Percentiles rank a stretch among this genome's conserved stretches.
Evolutionary conservation across 2,113 vertebrate genomes (phyloP).

Genomic region (Dermatemys mawii): DNA sequence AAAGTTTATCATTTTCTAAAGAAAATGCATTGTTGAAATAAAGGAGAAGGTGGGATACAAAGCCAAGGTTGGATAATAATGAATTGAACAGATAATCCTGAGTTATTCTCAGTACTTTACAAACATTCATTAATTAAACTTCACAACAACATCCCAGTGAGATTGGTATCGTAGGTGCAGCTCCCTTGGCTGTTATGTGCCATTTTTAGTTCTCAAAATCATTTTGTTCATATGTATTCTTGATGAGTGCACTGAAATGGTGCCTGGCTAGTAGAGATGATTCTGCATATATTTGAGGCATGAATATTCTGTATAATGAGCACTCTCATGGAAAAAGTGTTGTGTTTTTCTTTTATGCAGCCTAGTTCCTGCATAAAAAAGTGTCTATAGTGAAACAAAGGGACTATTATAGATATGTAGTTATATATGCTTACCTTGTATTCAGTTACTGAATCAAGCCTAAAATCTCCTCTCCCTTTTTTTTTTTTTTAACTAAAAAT

Average conservation of each 20-base stretch:
- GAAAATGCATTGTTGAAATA: constrained; percentile 46
- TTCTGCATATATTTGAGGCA: constrained; percentile 71
- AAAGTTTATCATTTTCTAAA: constrained; percentile 52
- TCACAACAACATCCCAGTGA: constrained; percentile 22
- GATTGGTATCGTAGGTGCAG: constrained; percentile 44
- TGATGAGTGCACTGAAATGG: constrained; percentile 59
- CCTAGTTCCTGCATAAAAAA: constrained; percentile 50
- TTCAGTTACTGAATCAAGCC: constrained; percentile 28
- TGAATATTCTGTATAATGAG: constrained; percentile 62
- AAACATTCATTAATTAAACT: constrained; percentile 66
- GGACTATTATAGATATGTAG: background rate
- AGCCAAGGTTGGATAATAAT: constrained; percentile 60
- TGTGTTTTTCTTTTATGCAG: background rate
- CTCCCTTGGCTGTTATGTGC: constrained; percentile 12
- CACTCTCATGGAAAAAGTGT: background rate
- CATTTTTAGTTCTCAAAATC: constrained; percentile 56
- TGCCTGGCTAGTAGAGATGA: constrained; percentile 71
- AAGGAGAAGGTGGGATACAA: constrained; percentile 38
- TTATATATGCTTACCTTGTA: constrained; percentile 3
- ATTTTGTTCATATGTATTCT: constrained; percentile 63
- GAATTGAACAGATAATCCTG: constrained; percentile 65
- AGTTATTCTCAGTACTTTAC: constrained; percentile 54
- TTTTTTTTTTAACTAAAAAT: background rate
- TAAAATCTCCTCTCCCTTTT: background rate
- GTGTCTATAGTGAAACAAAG: background rate